Conservation (phyloP, 2,797 vertebrate genomes). For the Lycodopsis pacificus region DNA sequence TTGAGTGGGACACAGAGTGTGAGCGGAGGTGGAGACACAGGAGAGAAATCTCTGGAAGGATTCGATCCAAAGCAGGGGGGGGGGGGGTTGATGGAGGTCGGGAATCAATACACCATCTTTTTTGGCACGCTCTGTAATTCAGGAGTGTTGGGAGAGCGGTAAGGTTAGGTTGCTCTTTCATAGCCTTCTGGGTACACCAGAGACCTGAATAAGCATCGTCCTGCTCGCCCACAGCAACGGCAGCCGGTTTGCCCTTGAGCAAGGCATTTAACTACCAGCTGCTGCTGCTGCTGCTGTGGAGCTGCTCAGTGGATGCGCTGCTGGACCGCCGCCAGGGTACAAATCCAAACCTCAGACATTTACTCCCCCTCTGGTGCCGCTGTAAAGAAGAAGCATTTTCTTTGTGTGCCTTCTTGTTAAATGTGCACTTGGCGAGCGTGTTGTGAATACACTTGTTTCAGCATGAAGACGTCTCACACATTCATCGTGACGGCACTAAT, state of each 20-base stretch:
- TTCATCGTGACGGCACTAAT: not conserved
- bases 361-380: constrained; percentile 12
- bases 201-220: constrained; percentile 4
- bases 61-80: constrained; percentile 39
- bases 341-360: constrained; percentile 27
- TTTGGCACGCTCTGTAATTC: constrained; percentile 23
- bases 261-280: constrained; percentile 48
- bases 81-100: not conserved
- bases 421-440: constrained; percentile 8
- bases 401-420: constrained; percentile 19
- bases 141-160: not conserved
- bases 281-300: constrained; percentile 40
- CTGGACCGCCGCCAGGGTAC: constrained; percentile 26
- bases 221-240: constrained; percentile 5
- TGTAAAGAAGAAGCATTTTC: not conserved
- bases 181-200: constrained; percentile 21
- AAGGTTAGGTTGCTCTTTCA: not conserved
- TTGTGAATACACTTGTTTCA: constrained; percentile 27
- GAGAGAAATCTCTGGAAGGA: constrained; percentile 15
- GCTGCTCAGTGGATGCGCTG: constrained; percentile 11
- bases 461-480: constrained; percentile 1
- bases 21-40: not conserved
- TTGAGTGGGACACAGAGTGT: not conserved
- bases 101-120: constrained; percentile 49
- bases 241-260: constrained; percentile 56